Conservation (phyloP, 2,888 invertebrate genomes). For the Watsonalla binaria region DNA sequence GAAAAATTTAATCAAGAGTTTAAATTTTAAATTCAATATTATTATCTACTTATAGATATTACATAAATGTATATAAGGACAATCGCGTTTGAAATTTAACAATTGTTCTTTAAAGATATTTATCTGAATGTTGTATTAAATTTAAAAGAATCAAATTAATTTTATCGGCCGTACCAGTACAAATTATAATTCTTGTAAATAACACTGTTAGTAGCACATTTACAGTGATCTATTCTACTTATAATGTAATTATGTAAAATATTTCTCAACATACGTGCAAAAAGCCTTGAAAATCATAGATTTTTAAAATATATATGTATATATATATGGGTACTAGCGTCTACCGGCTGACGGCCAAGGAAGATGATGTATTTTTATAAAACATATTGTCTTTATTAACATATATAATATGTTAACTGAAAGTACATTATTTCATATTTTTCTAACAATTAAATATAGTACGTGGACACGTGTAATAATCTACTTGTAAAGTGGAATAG, state of each 20-base stretch:
- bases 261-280: conserved; percentile 70
- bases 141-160: conserved; percentile 38
- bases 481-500: conserved; percentile 62
- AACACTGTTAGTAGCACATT: conserved; percentile 49
- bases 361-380: conserved; percentile 76
- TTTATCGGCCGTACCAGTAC: conserved; percentile 74
- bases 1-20: neutral
- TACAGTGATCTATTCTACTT: conserved; percentile 69
- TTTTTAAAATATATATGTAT: conserved; percentile 51
- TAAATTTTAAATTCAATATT: neutral
- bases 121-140: conserved; percentile 57
- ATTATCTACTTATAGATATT: neutral
- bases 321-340: conserved; percentile 67
- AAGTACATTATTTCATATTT: conserved; percentile 78
- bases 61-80: neutral
- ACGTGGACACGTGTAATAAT: conserved; percentile 58
- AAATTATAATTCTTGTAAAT: conserved; percentile 68
- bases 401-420: conserved; percentile 77
- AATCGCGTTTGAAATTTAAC: conserved; percentile 31
- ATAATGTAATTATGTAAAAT: conserved; percentile 70
- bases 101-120: conserved; percentile 51
- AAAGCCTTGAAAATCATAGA: conserved; percentile 77
- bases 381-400: conserved; percentile 77
- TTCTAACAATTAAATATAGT: conserved; percentile 70
- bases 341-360: conserved; percentile 58